Base-by-base conservation (phyloP, 1,140 invertebrate genomes). In the Drosophila varians region DNA sequence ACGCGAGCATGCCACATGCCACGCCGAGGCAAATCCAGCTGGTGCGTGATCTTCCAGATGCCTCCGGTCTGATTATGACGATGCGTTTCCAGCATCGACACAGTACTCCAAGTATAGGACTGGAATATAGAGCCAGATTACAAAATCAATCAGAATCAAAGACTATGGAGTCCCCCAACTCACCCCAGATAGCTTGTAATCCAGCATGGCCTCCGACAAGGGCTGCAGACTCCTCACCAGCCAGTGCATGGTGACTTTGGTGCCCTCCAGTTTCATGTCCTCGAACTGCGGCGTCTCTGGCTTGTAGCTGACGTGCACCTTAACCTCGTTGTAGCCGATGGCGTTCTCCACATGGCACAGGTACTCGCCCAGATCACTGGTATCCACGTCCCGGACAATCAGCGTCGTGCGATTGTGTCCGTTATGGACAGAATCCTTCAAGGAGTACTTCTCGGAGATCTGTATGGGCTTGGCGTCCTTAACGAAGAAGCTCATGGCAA, bases 1-100 rank as follows among this genome's bases (percentile, higher is more conserved):
- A 91, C 87, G 11, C 69, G 82, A 2, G 74, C 89, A 53, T 91
- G 77, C 90, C 90, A 91, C 42, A 65, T 31, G n/a, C 90, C 90
- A 0, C 60, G 19, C 1, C 73, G 71, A 7, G 72, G 52, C 51
- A 91, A 48, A 43, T 91, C 88, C 64, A 91, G 84, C 49, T 91
- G 72, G 45, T 91, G 90, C 19, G 77, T 89, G 11, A 91, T 75
- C 75, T 91, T 90, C 90, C 90, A 91, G 52, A 90, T 80, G 66
- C 69, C 75, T 3, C 58, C 76, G 8, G 77, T 68, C 45, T 87
- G 74, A 14, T 73, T 66, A 25, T 91, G 90, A 16, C 77, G 90
- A 14, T 87, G 70, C n/a, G 90, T 90, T 12, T 89, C 71, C 18
- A 91, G 58, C 23, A 91, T 68, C 0, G 77, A 70, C 0, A 90